These are phyloP conservation scores for Bufo gargarizans DNA, from an alignment of 2,113 vertebrate species.

Conservation along the genomic window DNA sequence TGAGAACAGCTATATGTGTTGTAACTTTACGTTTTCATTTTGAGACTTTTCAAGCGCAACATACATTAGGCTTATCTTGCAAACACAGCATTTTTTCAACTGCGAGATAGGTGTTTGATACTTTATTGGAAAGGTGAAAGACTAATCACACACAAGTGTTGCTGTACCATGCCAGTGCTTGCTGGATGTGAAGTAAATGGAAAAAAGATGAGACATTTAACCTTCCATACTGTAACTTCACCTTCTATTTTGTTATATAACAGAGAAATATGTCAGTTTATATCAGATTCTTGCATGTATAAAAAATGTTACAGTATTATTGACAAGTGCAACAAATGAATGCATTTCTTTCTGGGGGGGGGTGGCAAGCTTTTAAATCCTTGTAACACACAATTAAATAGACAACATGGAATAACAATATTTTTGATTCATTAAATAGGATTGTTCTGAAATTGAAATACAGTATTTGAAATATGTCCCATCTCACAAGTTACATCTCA, in stretches of 20 bases:
- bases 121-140: slow-evolving; percentile 17
- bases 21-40: neutral
- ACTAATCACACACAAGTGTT: slow-evolving; percentile 11
- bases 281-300: neutral
- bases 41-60: neutral
- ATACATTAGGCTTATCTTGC: slow-evolving; percentile 5
- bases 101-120: slow-evolving; percentile 8
- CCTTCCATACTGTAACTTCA: neutral
- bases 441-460: too few species aligned
- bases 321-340: neutral
- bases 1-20: neutral
- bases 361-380: neutral
- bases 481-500: too few species aligned
- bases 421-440: too few species aligned
- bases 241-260: neutral
- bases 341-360: neutral
- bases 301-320: neutral
- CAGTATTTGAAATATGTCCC: too few species aligned
- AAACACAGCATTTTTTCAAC: slow-evolving; percentile 5
- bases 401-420: too few species aligned
- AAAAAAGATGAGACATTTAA: slow-evolving; percentile 11
- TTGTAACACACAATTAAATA: neutral
- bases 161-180: neutral
- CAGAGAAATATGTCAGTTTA: neutral
- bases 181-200: neutral